A percentile compares a stretch with the other conserved stretches of the same genome.
These are phyloP conservation scores for Tetropium fuscum DNA, from an alignment of 2,888 invertebrate species.

Conservation along the genomic window DNA sequence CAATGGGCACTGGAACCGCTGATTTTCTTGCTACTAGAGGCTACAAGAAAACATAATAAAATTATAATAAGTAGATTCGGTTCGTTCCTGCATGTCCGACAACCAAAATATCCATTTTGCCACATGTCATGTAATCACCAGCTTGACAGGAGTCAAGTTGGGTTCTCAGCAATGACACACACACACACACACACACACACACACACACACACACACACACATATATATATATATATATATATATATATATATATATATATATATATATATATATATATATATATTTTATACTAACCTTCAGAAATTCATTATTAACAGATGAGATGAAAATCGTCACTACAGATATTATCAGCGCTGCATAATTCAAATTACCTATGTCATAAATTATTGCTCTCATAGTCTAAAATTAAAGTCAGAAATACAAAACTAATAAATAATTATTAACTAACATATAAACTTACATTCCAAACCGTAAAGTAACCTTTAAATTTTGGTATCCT, in stretches of 20 bases:
- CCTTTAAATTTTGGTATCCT: slow-evolving; percentile 70
- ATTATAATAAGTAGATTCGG: too few relatives aligned
- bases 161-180: too few relatives aligned
- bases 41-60: slow-evolving; percentile 59
- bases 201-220: too few relatives aligned
- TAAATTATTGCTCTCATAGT: slow-evolving; percentile 37
- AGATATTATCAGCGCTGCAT: slow-evolving; percentile 74
- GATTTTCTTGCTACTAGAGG: slow-evolving; percentile 71
- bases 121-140: too few relatives aligned
- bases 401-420: slow-evolving; percentile 36
- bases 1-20: slow-evolving; percentile 80
- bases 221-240: too few relatives aligned
- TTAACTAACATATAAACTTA: slow-evolving; percentile 58
- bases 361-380: slow-evolving; percentile 70
- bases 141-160: too few relatives aligned
- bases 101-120: too few relatives aligned
- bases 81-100: too few relatives aligned
- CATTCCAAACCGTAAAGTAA: slow-evolving; percentile 71
- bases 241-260: too few relatives aligned
- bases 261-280: background rate
- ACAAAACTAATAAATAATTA: slow-evolving; percentile 13
- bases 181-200: too few relatives aligned
- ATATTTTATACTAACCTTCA: slow-evolving; percentile 68
- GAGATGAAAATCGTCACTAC: slow-evolving; percentile 72
- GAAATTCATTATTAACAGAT: slow-evolving; percentile 73